Conservation (phyloP, 2,797 vertebrate genomes). For the Salmo trutta region DNA sequence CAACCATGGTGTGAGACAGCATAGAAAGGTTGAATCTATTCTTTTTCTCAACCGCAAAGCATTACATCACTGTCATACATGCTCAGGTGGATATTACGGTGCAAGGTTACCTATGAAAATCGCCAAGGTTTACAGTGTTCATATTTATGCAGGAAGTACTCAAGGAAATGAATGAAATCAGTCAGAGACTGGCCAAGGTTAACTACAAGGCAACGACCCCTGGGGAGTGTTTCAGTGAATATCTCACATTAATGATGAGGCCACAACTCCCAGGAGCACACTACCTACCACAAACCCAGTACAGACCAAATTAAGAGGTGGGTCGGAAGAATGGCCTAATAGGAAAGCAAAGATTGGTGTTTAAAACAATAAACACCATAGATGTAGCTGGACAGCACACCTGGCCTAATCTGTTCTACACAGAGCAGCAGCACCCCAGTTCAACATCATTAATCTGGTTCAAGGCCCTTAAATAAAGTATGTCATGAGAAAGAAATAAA, state of each 20-base stretch:
- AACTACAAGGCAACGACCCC: background rate
- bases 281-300: background rate
- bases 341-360: background rate
- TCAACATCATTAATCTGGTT: conserved; percentile 1
- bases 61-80: background rate
- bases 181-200: background rate
- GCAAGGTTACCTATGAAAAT: background rate
- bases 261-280: background rate
- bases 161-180: background rate
- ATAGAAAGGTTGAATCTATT: background rate
- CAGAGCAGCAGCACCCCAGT: background rate
- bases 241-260: background rate
- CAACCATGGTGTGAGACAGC: background rate
- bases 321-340: background rate
- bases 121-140: background rate
- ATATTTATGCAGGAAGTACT: background rate
- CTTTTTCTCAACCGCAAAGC: background rate
- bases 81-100: background rate
- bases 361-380: background rate
- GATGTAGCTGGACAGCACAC: background rate
- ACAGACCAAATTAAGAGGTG: background rate
- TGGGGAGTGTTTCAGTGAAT: background rate
- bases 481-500: background rate
- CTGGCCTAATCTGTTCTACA: background rate
- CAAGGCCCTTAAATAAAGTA: conserved; percentile 14